Evolutionary conservation across 2,888 invertebrate species (phyloP), one percentile per base, ranked within the genome.

Genomic region (Julus scanicus): DNA sequence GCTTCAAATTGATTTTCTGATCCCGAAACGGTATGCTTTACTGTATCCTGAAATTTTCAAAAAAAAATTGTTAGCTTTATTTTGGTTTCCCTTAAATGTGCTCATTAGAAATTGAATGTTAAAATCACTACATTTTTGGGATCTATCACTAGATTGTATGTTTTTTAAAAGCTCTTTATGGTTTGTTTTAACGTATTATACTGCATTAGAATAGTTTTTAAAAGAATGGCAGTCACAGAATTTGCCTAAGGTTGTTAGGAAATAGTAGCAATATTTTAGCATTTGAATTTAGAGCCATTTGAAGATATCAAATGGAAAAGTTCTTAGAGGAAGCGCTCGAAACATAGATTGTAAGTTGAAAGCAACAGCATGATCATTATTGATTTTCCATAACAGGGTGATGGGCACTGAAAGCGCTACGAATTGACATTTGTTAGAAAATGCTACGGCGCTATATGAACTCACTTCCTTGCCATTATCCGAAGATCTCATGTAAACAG

Each of bases 401-500:
- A 8, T 0, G 44, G 44, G 8, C 5, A 5, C 44, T 44, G 44
- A 44, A 0, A 13, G 53, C 53, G 15, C 15, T 17, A 29, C 13
- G 39, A 71, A 87, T 71, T 71, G 37, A 39, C 29, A 49, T 44
- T 15, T 85, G 85, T 17, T 13, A 1, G 15, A n/a, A 86, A 85
- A 86, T 8, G 71, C 29, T 44, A 84, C 40, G 37, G 86, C 57
- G 86, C 86, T 89, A 48, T 86, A 86, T 84, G 44, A 40, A 48
- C 83, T 88, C 88, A 90, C 90, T 89, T 89, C 88, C 86, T 90
- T 89, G 15, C 89, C 88, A 40, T 88, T 87, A 48, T 89, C 89
- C 11, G 89, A 89, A 57, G 90, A 90, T 6, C 92, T 92, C 17
- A 94, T 93, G 90, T 92, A 92, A 49, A 93, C 90, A n/a, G 91